Evolutionary conservation across 2,888 invertebrate species (phyloP).

Genomic region (Ormyrus rosae): DNA sequence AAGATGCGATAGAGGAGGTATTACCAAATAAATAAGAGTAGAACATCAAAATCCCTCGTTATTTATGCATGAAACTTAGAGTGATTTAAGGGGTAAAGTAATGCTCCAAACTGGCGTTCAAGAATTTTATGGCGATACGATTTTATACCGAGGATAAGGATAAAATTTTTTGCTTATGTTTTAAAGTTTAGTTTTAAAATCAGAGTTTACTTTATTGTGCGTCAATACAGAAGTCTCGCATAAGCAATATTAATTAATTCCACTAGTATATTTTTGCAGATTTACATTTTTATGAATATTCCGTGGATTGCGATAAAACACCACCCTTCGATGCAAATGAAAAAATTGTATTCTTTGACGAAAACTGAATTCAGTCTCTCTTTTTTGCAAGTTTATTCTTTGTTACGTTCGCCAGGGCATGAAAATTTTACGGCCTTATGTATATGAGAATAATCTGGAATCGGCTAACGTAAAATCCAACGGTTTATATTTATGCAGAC

Average conservation of each 20-base stretch:
- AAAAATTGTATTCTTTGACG: background rate
- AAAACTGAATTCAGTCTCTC: background rate
- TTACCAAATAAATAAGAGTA: background rate
- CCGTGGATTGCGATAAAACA: no score
- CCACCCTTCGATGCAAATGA: no score
- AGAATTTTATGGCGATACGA: background rate
- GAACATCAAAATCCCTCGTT: slow-evolving; percentile 14
- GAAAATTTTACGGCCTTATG: slow-evolving; percentile 27
- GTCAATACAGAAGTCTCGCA: no score
- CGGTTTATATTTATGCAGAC: slow-evolving; percentile 24
- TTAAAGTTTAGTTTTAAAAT: background rate
- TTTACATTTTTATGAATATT: no score
- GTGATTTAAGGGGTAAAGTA: slow-evolving; percentile 36
- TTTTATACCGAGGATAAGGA: no score
- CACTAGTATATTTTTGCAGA: no score
- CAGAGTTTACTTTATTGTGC: no score
- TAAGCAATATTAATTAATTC: no score
- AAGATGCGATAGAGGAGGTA: slow-evolving; percentile 10
- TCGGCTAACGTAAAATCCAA: slow-evolving; percentile 1
- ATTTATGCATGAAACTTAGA: slow-evolving; percentile 41
- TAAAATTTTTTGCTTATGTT: background rate
- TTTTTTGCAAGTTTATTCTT: slow-evolving; percentile 15
- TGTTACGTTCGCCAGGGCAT: background rate
- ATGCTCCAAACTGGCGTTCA: slow-evolving; percentile 7
- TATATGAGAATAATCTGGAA: slow-evolving; percentile 5